Conservation (phyloP, 2,888 invertebrate species). For the Ormyrus nitidulus region DNA sequence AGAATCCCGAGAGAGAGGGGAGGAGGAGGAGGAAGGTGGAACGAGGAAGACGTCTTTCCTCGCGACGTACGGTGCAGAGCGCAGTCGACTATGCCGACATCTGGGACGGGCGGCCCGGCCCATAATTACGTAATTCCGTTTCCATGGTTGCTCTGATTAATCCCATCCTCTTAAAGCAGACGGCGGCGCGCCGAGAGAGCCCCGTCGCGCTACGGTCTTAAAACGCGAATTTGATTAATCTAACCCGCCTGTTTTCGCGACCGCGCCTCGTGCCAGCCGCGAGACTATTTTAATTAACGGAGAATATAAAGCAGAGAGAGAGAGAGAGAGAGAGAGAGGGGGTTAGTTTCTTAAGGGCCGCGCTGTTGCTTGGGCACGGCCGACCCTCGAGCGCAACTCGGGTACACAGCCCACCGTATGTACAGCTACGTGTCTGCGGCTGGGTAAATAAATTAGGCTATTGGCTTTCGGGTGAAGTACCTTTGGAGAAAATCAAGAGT, state of each 20-base stretch:
- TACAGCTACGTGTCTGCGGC: no score
- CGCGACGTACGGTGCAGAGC: no score
- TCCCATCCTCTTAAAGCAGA: constrained; percentile 20
- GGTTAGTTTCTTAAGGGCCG: no score
- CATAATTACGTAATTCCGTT: constrained; percentile 45
- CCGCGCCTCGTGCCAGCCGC: neutral
- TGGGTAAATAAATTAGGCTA: no score
- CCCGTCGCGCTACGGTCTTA: neutral
- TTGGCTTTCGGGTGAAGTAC: no score
- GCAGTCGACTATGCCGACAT: neutral
- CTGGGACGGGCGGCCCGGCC: constrained; percentile 14
- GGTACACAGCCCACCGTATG: neutral
- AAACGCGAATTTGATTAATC: constrained; percentile 28
- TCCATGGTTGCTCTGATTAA: constrained; percentile 39
- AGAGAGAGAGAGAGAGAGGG: no score
- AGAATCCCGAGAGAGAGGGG: no score
- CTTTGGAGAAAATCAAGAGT: no score
- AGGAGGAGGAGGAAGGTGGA: no score
- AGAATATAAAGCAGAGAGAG: neutral
- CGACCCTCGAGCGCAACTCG: no score
- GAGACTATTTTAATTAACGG: constrained; percentile 20
- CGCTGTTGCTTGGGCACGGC: no score
- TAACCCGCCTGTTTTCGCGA: neutral
- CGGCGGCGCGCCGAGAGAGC: neutral
- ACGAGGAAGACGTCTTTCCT: no score